Base-by-base conservation (phyloP, 2,888 invertebrate species). In the Nemurella pictetii region DNA sequence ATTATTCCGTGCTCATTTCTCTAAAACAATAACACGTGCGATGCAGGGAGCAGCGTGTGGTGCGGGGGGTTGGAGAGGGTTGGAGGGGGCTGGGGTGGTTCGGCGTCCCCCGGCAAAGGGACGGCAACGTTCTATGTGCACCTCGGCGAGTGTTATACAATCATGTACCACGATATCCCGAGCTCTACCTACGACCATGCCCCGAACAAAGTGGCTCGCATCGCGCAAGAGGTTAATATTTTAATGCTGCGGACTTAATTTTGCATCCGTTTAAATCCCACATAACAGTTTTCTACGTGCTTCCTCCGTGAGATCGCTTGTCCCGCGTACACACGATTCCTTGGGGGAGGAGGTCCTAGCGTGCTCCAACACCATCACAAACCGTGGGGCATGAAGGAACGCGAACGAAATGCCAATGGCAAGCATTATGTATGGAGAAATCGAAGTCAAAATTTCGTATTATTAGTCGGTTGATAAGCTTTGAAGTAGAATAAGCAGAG, bases 211-310 rank as follows among this genome's bases (percentile, higher is more conserved):
- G 28, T 28, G 75, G 75, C 28, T 27, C 7, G 20, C 75, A 55
- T 55, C 1, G 75, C 75, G 15, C 75, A 75, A 75, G 75, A 75
- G 75, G 75, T 28, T 75, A 75, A 75, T 75, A 75, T 75, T 75
- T 75, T 75, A 75, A 75, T 75, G 28, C 75, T 75, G 55, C 55
- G 75, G 75, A 75, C 75, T 75, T 75, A 75, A 75, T 75, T 75
- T 28, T 75, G 28, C 27, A 75, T 75, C 75, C 28, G 28, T 75
- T 75, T 75, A 75, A 28, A 75, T 75, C 27, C 75, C 27, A 75
- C 75, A 75, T 75, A 75, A 75, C 28, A 75, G 75, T 75, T 75
- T 75, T 75, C 2, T 28, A 28, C 28, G 75, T 75, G 55, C 55
- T n/a, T n/a, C n/a, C 55, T 55, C 20, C 55, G 12, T 55, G 9